These are phyloP conservation scores for Tetropium fuscum DNA, from an alignment of 2,888 invertebrate genomes.

Conservation along the genomic window DNA sequence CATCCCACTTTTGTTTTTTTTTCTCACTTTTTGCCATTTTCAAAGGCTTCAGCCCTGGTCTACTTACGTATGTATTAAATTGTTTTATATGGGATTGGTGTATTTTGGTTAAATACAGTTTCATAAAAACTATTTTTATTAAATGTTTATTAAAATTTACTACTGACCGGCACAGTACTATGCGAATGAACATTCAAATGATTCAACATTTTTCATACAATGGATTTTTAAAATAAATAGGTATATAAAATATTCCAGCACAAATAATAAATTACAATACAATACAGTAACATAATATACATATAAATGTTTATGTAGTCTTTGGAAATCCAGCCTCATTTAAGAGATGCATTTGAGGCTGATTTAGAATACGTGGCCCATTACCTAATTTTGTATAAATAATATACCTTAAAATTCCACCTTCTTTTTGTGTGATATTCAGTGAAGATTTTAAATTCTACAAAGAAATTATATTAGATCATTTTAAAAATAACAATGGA, in stretches of 20 bases:
- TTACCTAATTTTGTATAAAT: conserved; percentile 87
- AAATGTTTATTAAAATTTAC: too few relatives aligned
- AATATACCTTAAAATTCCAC: conserved; percentile 80
- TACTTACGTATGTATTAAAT: too few relatives aligned
- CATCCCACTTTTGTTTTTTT: too few relatives aligned
- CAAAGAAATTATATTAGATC: conserved; percentile 28
- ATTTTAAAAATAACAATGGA: conserved; percentile 11
- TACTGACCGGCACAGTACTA: too few relatives aligned
- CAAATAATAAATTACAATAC: background rate
- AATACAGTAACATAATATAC: background rate
- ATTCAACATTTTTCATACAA: too few relatives aligned
- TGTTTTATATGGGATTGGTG: too few relatives aligned
- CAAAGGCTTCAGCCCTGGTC: too few relatives aligned
- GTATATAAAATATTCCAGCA: background rate
- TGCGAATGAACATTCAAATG: too few relatives aligned
- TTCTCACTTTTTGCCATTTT: too few relatives aligned
- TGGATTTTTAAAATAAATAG: background rate
- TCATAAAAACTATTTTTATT: too few relatives aligned
- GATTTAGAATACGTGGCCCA: conserved; percentile 74
- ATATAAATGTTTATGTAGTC: conserved; percentile 11
- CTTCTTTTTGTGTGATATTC: conserved; percentile 40
- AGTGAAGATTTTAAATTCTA: conserved; percentile 45
- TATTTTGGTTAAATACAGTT: too few relatives aligned
- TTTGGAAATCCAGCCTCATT: conserved; percentile 66
- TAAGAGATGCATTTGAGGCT: conserved; percentile 67